Percentiles rank a stretch among this genome's conserved stretches.
phyloP scores from a whole-genome alignment of 2,888 invertebrate species.

The Andrena flavipes region DNA sequence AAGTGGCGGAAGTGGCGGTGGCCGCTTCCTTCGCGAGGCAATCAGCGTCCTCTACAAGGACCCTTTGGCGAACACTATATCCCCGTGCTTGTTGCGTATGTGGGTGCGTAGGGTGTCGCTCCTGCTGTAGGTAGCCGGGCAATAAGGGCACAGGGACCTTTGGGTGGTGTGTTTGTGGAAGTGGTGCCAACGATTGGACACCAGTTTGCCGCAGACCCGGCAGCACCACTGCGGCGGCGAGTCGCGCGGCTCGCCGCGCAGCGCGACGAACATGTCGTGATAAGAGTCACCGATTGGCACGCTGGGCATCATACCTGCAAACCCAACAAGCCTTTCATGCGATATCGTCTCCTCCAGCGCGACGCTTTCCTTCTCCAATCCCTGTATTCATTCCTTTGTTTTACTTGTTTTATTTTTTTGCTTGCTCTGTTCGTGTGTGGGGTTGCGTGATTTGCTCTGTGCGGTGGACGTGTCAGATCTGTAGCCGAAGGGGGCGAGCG shows the following conservation, averaged over 20 bases:
- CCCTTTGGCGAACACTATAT: slow-evolving; percentile 77
- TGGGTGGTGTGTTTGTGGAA: slow-evolving; percentile 93
- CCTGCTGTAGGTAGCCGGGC: slow-evolving; percentile 94
- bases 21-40: slow-evolving; percentile 79
- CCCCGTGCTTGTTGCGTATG: slow-evolving; percentile 89
- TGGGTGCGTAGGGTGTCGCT: slow-evolving; percentile 94
- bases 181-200: slow-evolving; percentile 95
- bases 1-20: slow-evolving; percentile 64
- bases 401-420: too few relatives aligned
- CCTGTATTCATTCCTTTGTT: not conserved
- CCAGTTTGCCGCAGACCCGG: slow-evolving; percentile 93
- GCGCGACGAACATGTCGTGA: slow-evolving; percentile 93
- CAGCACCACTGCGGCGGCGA: slow-evolving; percentile 92
- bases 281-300: slow-evolving; percentile 87
- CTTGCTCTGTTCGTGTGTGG: slow-evolving; percentile 5
- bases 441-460: not conserved
- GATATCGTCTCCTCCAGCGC: slow-evolving; percentile 14
- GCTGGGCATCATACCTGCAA: slow-evolving; percentile 83
- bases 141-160: slow-evolving; percentile 93
- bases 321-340: slow-evolving; percentile 80
- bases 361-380: not conserved
- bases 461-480: slow-evolving; percentile 4
- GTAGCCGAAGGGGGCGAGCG: not conserved
- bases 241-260: slow-evolving; percentile 89
- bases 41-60: slow-evolving; percentile 80